Evolutionary conservation across 2,113 vertebrate species (phyloP).

Genomic region (Tichodroma muraria): DNA sequence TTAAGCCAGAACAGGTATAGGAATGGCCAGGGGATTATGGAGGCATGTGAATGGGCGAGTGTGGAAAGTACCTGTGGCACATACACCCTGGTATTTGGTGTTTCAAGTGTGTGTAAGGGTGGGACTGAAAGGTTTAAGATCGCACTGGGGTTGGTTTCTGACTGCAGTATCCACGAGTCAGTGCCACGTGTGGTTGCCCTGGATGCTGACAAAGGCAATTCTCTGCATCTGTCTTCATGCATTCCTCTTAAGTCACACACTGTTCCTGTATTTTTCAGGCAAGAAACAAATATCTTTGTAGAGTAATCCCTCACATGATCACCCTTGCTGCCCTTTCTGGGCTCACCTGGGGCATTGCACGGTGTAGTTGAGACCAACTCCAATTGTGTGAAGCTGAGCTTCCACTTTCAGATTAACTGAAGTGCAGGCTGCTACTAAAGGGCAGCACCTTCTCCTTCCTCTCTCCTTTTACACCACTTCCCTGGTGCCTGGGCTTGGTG

Average conservation of each 20-base stretch:
- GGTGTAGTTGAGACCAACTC: not conserved
- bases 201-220: not conserved
- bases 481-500: not conserved
- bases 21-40: not conserved
- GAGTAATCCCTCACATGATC: not conserved
- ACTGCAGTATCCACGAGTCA: not conserved
- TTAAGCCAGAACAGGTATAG: not conserved
- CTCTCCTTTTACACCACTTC: not conserved
- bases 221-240: not conserved
- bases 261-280: not conserved
- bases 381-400: not conserved
- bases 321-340: not conserved
- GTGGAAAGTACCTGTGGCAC: not conserved
- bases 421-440: not conserved
- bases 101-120: not conserved
- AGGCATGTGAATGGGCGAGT: not conserved
- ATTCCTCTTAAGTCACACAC: not conserved
- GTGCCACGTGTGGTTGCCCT: not conserved
- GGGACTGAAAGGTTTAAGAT: not conserved
- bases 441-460: not conserved
- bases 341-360: not conserved
- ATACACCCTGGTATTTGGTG: not conserved
- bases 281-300: not conserved
- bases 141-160: not conserved
- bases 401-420: not conserved